A percentile compares a stretch with the other conserved stretches of the same genome.
Evolutionary conservation across 2,888 invertebrate genomes (phyloP).

Genomic region (Diarsia brunnea): DNA sequence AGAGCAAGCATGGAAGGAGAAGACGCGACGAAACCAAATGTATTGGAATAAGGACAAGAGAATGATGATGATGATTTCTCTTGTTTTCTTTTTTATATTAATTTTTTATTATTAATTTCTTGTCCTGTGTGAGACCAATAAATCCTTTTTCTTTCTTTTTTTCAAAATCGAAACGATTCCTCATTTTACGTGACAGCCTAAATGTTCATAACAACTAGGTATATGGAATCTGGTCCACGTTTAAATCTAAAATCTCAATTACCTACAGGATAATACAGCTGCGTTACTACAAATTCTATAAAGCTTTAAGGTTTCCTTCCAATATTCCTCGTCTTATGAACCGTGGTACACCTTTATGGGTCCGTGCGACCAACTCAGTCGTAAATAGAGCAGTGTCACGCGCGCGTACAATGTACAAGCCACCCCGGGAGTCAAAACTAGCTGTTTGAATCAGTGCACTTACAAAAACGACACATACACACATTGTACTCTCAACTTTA

Average conservation of each 20-base stretch:
- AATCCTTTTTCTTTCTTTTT: too few relatives aligned
- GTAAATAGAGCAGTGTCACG: slow-evolving; percentile 90
- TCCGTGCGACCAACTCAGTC: slow-evolving; percentile 79
- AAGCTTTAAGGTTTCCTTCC: slow-evolving; percentile 15
- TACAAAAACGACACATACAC: slow-evolving; percentile 57
- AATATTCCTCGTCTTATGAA: slow-evolving; percentile 68
- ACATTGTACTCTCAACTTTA: slow-evolving; percentile 59
- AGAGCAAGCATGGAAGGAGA: too few relatives aligned
- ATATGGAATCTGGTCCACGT: neutral
- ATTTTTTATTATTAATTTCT: too few relatives aligned
- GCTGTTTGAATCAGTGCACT: slow-evolving; percentile 80
- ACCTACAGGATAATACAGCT: neutral
- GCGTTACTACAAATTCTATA: neutral
- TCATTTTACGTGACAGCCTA: neutral
- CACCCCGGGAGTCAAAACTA: slow-evolving; percentile 89
- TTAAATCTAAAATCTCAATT: neutral
- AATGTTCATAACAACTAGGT: neutral
- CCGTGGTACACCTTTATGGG: slow-evolving; percentile 78
- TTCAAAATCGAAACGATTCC: neutral
- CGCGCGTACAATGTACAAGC: slow-evolving; percentile 88
- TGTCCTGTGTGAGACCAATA: too few relatives aligned
- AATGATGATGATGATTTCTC: too few relatives aligned
- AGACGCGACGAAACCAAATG: too few relatives aligned
- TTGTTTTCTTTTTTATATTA: too few relatives aligned
- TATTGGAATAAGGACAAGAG: too few relatives aligned